Conservation (phyloP, 2,113 vertebrate species). For the Periophthalmodon schlosseri region DNA sequence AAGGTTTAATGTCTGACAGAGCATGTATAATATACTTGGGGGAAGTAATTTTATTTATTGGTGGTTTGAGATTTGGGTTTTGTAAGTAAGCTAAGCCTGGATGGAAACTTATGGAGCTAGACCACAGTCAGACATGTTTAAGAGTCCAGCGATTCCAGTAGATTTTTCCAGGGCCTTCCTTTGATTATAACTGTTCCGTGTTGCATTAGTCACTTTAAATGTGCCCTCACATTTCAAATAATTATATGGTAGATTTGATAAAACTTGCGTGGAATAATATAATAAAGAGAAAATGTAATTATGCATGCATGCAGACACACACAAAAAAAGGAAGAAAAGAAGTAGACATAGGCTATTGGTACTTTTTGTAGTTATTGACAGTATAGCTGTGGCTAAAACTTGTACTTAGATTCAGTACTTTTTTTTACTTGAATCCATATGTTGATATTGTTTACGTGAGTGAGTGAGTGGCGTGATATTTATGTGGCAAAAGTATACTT, state of each 20-base stretch:
- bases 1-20: constrained; percentile 13
- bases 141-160: constrained; percentile 16
- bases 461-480: no score
- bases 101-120: constrained; percentile 30
- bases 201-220: neutral
- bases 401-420: no score
- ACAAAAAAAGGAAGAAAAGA: no score
- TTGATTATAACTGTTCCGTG: neutral
- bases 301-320: no score
- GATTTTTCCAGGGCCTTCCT: neutral
- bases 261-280: no score
- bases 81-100: constrained; percentile 28
- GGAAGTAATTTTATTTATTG: constrained; percentile 41
- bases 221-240: neutral
- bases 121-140: constrained; percentile 25
- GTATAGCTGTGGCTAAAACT: no score
- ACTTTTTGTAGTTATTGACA: neutral
- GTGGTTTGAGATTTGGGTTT: constrained; percentile 28
- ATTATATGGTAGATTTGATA: neutral
- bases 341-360: no score
- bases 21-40: constrained; percentile 14
- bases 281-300: no score
- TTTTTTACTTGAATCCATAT: neutral
- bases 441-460: neutral
- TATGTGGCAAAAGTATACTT: neutral